phyloP scores from a whole-genome alignment of 2,888 invertebrate genomes.

The Phlogophora meticulosa region DNA sequence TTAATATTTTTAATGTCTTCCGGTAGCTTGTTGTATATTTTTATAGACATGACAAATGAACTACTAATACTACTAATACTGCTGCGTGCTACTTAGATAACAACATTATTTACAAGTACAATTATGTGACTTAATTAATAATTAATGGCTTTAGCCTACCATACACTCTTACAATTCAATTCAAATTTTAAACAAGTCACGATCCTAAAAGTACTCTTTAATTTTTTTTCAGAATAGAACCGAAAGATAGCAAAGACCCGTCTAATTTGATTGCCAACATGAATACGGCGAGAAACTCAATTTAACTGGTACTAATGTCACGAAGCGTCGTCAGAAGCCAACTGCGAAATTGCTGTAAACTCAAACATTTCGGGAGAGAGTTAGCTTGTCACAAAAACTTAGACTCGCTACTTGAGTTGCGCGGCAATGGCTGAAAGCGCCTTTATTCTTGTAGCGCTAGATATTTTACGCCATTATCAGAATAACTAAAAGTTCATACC shows the following conservation, averaged over 20 bases:
- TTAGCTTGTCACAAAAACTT: slow-evolving; percentile 87
- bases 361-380: slow-evolving; percentile 78
- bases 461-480: neutral
- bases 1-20: too few species aligned
- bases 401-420: slow-evolving; percentile 63
- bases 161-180: too few species aligned
- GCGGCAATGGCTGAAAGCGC: slow-evolving; percentile 22
- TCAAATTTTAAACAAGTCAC: too few species aligned
- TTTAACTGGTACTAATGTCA: slow-evolving; percentile 70
- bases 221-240: slow-evolving; percentile 35
- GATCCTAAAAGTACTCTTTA: neutral
- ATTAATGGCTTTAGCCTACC: too few species aligned
- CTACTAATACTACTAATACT: too few species aligned
- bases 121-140: too few species aligned
- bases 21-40: too few species aligned
- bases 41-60: too few species aligned
- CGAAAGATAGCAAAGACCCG: slow-evolving; percentile 36
- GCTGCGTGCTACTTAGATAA: too few species aligned
- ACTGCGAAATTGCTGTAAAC: slow-evolving; percentile 78
- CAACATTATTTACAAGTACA: too few species aligned
- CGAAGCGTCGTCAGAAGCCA: slow-evolving; percentile 67
- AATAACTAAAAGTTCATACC: neutral
- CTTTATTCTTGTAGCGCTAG: slow-evolving; percentile 44
- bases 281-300: slow-evolving; percentile 68
- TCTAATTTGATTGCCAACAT: slow-evolving; percentile 67